Evolutionary conservation across 2,888 invertebrate species (phyloP), one percentile per base, ranked within the genome.

Genomic region (Trichacis sp.): DNA sequence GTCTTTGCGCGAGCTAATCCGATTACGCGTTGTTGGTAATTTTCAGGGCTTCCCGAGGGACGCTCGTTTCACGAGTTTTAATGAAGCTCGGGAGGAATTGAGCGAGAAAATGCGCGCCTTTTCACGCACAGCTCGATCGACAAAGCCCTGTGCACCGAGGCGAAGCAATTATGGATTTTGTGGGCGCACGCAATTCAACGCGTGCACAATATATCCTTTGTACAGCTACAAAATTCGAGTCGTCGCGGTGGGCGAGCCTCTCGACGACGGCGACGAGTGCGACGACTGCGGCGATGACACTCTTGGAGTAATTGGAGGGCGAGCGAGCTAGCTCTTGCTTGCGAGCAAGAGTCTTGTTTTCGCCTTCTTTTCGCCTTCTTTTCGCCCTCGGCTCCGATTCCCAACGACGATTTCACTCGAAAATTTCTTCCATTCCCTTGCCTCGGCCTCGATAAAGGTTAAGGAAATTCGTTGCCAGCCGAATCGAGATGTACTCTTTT

Each of bases 111-210:
- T 70, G 65, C 66, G 65, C 62, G 51, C 63, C 51, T 67, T 66
- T 63, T 59, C 66, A 56, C 40, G 51, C 43, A 57, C 2, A 33
- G 29, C 29, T 29, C 9, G 29, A 9, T 36, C 36, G 36, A 36
- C 36, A 81, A 78, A 57, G 74, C 72, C 75, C 73, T 78, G 81
- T 77, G 77, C 80, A 82, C 68, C 77, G 77, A 77, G 77, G 81
- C 81, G 81, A 74, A 82, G 82, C 83, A 84, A 84, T 84, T 83
- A 83, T 62, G 75, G 75, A 77, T 74, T 75, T 77, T 75, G 77
- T 74, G 76, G 74, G 75, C 70, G 72, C n/a, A n/a, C n/a, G n/a
- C n/a, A n/a, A n/a, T n/a, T n/a, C 74, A 72, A 68, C 76, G 79
- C 75, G 77, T 75, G 76, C 76, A 73, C 77, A 77, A 74, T 78